Evolutionary conservation across 2,888 invertebrate genomes (phyloP), one percentile per base, ranked within the genome.

Genomic region (Galeopsomyia nigrocyanea): DNA sequence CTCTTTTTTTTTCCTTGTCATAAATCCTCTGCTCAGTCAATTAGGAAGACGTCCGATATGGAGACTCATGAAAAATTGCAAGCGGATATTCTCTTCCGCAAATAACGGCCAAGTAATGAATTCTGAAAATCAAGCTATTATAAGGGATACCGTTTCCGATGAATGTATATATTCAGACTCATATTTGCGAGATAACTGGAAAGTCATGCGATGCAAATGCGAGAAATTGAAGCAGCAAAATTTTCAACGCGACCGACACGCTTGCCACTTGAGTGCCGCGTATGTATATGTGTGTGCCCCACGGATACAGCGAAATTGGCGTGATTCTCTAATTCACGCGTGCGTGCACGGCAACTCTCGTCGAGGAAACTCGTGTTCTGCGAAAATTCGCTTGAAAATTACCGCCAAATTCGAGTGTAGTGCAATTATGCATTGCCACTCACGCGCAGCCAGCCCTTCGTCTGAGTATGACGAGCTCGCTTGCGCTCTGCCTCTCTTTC

Each of bases 261-360:
- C 56, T 56, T 55, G 21, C 46, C 53, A 26, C 46, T 61, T 68
- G 47, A 55, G 60, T 9, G 46, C n/a, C n/a, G n/a, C n/a, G n/a
- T n/a, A n/a, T n/a, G n/a, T n/a, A n/a, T n/a, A n/a, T n/a, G n/a
- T 46, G 47, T 6, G 16, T 6, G 62, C 50, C 47, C 47, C 6
- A 26, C 55, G 56, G 19, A 46, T 58, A 55, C 39, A 7, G 31
- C 53, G 16, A 62, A 68, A 71, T 68, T 68, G 57, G 57, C 68
- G 71, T 62, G 71, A 71, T 71, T 71, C 62, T 57, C 68, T 57
- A 68, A 74, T 74, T 74, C 68, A 50, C 65, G 53, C 56, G 71
- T 68, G 56, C 26, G 56, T 22, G 56, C 22, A 21, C 13, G 39
- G 39, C 39, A 9, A 1, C 39, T 39, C 39, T 39, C 39, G 39